Percentiles rank a stretch among this genome's conserved stretches.
Evolutionary conservation across 35 echinoderm and acorn worm genomes (phyloP).

Genomic region (Eucidaris tribuloides): DNA sequence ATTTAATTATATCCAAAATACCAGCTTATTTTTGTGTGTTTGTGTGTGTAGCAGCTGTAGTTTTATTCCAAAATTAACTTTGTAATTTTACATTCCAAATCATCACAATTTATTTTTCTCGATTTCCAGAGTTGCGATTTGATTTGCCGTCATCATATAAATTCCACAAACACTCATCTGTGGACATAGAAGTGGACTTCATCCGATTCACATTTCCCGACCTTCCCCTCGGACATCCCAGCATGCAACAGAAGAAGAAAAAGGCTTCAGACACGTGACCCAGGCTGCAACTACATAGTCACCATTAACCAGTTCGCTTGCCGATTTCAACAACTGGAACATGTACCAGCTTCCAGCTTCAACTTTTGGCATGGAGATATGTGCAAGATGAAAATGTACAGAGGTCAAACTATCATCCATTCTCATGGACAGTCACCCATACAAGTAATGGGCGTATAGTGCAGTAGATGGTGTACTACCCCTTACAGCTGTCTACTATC

Average conservation of each 20-base stretch:
- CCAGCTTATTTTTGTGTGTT: background rate
- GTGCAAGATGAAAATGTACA: too few species aligned
- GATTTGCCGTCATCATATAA: constrained; percentile 81
- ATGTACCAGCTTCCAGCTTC: too few species aligned
- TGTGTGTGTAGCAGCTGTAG: background rate
- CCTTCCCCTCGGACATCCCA: background rate
- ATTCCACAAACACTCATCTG: constrained; percentile 89
- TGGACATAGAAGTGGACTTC: constrained; percentile 66
- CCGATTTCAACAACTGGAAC: too few species aligned
- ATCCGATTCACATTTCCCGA: constrained; percentile 46
- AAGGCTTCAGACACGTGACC: background rate
- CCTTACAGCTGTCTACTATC: too few species aligned
- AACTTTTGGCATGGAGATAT: too few species aligned
- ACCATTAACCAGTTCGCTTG: too few species aligned
- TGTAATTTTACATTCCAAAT: too few species aligned
- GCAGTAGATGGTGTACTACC: too few species aligned
- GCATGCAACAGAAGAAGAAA: background rate
- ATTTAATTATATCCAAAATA: background rate
- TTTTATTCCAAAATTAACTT: background rate
- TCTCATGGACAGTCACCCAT: too few species aligned
- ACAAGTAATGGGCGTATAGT: too few species aligned
- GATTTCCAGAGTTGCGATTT: constrained; percentile 66
- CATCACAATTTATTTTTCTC: too few species aligned
- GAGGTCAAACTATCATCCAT: too few species aligned
- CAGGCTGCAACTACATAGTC: background rate